These are phyloP conservation scores for Isurus oxyrinchus DNA, from an alignment of 2,113 vertebrate species.

Conservation along the genomic window DNA sequence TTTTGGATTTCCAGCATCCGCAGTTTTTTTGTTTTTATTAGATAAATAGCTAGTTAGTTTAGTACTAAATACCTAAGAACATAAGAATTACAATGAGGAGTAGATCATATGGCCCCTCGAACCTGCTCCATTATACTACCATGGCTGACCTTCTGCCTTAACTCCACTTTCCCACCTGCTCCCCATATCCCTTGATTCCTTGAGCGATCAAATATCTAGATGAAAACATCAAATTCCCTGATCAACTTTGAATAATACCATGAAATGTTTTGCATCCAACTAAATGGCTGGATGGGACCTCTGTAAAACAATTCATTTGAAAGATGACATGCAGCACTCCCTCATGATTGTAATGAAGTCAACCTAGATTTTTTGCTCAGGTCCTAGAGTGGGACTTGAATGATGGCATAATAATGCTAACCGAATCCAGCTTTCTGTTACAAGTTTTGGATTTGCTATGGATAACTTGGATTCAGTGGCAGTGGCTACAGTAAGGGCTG, in stretches of 20 bases:
- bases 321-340: not conserved
- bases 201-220: not conserved
- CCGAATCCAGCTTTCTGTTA: not conserved
- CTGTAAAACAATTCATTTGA: not conserved
- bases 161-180: not conserved
- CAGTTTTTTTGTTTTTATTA: no score
- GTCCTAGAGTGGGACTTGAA: not conserved
- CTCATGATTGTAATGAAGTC: not conserved
- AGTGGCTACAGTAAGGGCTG: not conserved
- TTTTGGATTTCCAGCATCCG: no score
- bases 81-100: not conserved
- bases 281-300: not conserved
- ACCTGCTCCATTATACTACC: not conserved
- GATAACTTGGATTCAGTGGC: not conserved
- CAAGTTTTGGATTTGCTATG: not conserved
- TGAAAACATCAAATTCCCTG: not conserved
- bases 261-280: not conserved
- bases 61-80: not conserved
- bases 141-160: not conserved
- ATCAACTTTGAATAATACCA: not conserved
- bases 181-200: not conserved
- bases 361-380: not conserved
- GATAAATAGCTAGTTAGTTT: not conserved
- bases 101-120: not conserved
- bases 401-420: not conserved